phyloP scores from a whole-genome alignment of 2,113 vertebrate species.

The Takifugu flavidus region DNA sequence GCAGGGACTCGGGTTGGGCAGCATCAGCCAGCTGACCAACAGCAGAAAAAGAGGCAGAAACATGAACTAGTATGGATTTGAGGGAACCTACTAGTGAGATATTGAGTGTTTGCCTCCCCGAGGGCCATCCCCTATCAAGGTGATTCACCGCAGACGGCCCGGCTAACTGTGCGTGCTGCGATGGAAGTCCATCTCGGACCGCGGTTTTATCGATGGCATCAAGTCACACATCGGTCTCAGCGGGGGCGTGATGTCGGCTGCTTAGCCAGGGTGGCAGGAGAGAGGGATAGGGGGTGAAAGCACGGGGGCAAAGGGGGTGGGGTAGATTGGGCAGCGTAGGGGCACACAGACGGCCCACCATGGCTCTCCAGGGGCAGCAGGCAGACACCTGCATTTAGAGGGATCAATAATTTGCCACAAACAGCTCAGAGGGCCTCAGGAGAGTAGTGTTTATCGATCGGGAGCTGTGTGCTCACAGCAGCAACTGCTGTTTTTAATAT shows the following conservation, averaged over 20 bases:
- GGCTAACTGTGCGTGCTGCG: conserved; percentile 30
- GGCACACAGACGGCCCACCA: conserved; percentile 47
- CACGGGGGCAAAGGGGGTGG: conserved; percentile 14
- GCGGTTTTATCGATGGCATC: conserved; percentile 80
- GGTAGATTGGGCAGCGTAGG: conserved; percentile 5
- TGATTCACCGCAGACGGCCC: conserved; percentile 43
- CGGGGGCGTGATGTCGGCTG: conserved; percentile 48
- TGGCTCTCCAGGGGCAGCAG: conserved; percentile 54
- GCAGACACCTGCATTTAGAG: conserved; percentile 70
- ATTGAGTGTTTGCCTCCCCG: conserved; percentile 74
- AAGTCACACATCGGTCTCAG: conserved; percentile 73
- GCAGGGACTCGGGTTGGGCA: background rate
- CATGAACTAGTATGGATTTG: conserved; percentile 60
- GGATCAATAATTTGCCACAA: conserved; percentile 69
- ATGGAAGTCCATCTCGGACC: conserved; percentile 57
- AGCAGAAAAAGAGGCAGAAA: conserved; percentile 27
- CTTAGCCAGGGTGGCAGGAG: conserved; percentile 40
- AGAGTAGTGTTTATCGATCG: conserved; percentile 62
- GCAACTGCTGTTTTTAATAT: conserved; percentile 38
- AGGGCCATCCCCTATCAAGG: conserved; percentile 55
- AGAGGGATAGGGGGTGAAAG: conserved; percentile 26
- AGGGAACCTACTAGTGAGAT: conserved; percentile 60
- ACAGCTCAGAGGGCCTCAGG: conserved; percentile 52
- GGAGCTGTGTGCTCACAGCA: conserved; percentile 56
- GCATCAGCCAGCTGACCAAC: background rate